phyloP scores from a whole-genome alignment of 2,797 vertebrate species.

The Macrochelys suwanniensis region DNA sequence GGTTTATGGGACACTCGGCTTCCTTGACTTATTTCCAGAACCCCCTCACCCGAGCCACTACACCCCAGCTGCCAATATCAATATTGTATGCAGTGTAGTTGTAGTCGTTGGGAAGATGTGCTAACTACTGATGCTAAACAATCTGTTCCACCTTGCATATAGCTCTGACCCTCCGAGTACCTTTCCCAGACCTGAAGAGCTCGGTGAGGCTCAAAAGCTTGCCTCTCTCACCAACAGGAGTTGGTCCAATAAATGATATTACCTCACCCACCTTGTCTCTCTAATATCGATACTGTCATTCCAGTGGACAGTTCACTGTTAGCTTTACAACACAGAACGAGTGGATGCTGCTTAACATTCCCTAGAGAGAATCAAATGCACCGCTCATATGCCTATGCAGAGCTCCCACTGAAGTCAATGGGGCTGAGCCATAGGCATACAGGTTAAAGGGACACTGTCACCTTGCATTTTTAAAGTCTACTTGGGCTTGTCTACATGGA shows the following conservation, averaged over 20 bases:
- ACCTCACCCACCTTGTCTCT: neutral
- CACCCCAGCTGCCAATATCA: neutral
- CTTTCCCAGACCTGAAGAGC: neutral
- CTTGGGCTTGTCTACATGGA: neutral
- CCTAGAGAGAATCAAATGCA: neutral
- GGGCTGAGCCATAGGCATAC: neutral
- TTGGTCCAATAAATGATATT: neutral
- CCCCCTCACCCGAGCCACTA: neutral
- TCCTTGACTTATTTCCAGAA: neutral
- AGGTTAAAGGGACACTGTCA: neutral
- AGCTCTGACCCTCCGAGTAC: neutral
- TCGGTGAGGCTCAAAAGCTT: neutral
- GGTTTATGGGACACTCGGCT: neutral
- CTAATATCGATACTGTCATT: neutral
- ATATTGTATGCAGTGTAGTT: neutral
- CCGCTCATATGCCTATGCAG: neutral
- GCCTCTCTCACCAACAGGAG: neutral
- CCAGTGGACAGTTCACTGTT: neutral
- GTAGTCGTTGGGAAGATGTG: neutral
- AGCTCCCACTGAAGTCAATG: neutral
- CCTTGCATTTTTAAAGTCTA: neutral
- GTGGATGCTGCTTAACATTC: fast-evolving
- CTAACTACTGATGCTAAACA: neutral
- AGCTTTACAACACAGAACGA: neutral
- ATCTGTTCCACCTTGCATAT: neutral